Base-by-base conservation (phyloP, 2,888 invertebrate species). In the Eudasyphora cyanicolor region DNA sequence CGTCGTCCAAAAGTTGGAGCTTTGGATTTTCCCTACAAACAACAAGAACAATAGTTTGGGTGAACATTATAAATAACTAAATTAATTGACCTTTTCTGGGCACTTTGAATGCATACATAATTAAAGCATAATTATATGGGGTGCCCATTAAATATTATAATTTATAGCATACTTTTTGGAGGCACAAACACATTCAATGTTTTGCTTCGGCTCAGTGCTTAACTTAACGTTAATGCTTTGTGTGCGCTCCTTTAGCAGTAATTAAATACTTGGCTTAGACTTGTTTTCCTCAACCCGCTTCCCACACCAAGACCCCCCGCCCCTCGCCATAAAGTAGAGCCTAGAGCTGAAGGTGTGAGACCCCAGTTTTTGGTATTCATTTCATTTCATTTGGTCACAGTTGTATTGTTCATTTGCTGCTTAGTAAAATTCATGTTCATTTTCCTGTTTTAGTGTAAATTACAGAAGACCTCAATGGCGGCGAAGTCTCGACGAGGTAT, bases 341-440 rank as follows among this genome's bases (percentile, higher is more conserved):
- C n/a, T n/a, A n/a, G n/a, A n/a, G n/a, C 45, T 10, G 29, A 60
- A 45, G 17, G 29, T 60, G 60, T 29, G n/a, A n/a, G n/a, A n/a
- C n/a, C n/a, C n/a, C n/a, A n/a, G n/a, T n/a, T n/a, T n/a, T 17
- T 60, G 17, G 14, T 57, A n/a, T 27, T 45, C 8, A 0, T 19
- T 32, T 64, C 29, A 45, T 62, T 75, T 19, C 0, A 12, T 12
- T 49, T 51, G 38, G 38, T 19, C 24, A 60, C 73, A 38, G 38
- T 62, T 62, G 49, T 60, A 29, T 57, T 57, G 57, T 35, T 32
- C 35, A 10, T 8, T 32, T 17, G 67, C n/a, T 35, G 32, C 19
- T 76, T 81, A 81, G 81, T 76, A 84, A 81, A 84, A 81, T 81
- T 76, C 76, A 81, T 79, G 76, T 84, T 79, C 76, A 69, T 73